Evolutionary conservation across 1,140 invertebrate genomes (phyloP).

Genomic region (Hyles vespertilio): DNA sequence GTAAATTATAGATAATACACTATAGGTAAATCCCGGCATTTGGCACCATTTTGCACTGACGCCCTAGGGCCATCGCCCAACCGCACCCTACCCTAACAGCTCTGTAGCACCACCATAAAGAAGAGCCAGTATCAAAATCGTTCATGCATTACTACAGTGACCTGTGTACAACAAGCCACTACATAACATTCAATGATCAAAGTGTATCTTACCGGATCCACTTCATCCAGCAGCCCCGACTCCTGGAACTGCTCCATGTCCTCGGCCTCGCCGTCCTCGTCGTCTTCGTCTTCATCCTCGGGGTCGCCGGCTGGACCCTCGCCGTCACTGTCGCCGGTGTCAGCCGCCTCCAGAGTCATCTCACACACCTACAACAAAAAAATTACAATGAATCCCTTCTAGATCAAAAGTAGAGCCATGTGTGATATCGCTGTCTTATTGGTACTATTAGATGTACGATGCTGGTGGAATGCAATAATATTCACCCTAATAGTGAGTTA

Average conservation of each 20-base stretch:
- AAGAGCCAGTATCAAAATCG: too few relatives aligned
- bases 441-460: too few relatives aligned
- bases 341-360: conserved; percentile 78
- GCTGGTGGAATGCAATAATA: too few relatives aligned
- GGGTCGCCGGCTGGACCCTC: conserved; percentile 43
- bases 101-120: too few relatives aligned
- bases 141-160: too few relatives aligned
- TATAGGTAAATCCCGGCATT: too few relatives aligned
- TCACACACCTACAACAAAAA: conserved; percentile 75
- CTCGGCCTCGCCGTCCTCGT: conserved; percentile 94
- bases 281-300: conserved; percentile 82
- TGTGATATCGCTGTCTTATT: background rate
- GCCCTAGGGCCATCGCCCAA: too few relatives aligned
- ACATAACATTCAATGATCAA: background rate
- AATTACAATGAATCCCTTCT: background rate
- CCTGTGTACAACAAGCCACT: too few relatives aligned
- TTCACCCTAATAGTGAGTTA: too few relatives aligned
- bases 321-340: conserved; percentile 60
- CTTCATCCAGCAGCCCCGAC: conserved; percentile 92
- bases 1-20: too few relatives aligned
- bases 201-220: conserved; percentile 84
- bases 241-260: conserved; percentile 99
- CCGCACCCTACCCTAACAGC: too few relatives aligned
- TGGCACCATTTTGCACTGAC: too few relatives aligned
- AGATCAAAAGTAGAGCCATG: background rate